A percentile compares a stretch with the other conserved stretches of the same genome.
These are phyloP conservation scores for Gobionotothen gibberifrons DNA, from an alignment of 2,797 vertebrate species.

Conservation along the genomic window DNA sequence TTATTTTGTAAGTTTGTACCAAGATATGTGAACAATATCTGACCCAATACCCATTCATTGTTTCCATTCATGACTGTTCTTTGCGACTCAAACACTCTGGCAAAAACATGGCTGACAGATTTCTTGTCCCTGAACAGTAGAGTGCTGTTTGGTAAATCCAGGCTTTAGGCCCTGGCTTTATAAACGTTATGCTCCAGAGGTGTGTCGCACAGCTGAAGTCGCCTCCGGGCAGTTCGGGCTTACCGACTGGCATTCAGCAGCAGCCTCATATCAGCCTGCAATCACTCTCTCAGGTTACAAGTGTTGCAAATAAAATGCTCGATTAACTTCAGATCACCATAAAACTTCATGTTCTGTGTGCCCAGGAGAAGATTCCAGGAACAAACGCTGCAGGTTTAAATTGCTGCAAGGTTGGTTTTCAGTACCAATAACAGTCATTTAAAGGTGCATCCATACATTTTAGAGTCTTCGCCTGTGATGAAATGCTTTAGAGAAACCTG, in stretches of 20 bases:
- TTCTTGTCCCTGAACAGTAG: neutral
- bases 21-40: neutral
- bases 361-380: neutral
- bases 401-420: conserved; percentile 11
- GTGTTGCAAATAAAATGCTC: conserved; percentile 28
- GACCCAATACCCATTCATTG: neutral
- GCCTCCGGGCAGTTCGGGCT: conserved; percentile 14
- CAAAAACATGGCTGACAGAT: neutral
- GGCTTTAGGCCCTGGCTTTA: neutral
- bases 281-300: conserved; percentile 38
- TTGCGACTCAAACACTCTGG: neutral
- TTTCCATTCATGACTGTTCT: neutral
- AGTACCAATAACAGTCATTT: conserved; percentile 54
- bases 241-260: neutral
- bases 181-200: conserved; percentile 8
- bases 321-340: neutral
- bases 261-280: conserved; percentile 17
- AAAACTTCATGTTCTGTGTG: conserved; percentile 7
- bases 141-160: conserved; percentile 22
- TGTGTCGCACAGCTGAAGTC: conserved; percentile 26
- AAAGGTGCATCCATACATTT: conserved; percentile 37
- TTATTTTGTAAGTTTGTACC: neutral
- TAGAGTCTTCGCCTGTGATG: conserved; percentile 21
- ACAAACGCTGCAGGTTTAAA: neutral
- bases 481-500: too few species aligned